Evolutionary conservation across 1,140 invertebrate species (phyloP).

Genomic region (Drosophila kohkoa): DNA sequence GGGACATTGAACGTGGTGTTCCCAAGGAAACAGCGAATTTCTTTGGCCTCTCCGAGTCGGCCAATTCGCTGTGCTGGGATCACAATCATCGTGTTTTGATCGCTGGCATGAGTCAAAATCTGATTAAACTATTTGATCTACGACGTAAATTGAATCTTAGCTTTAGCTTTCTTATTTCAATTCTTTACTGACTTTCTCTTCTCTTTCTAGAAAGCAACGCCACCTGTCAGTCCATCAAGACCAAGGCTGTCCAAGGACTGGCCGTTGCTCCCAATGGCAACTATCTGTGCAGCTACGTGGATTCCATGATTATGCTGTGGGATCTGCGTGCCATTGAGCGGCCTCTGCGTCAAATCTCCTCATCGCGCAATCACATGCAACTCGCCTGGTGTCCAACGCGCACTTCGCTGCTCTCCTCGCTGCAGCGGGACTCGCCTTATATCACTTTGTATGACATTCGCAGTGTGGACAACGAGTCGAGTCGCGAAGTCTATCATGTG

Average conservation of each 20-base stretch:
- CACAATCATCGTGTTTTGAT: constrained; percentile 91
- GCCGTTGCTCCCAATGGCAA: constrained; percentile 91
- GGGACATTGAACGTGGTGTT: constrained; percentile 88
- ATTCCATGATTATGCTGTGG: constrained; percentile 94
- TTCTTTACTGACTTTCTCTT: background rate
- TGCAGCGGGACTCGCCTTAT: constrained; percentile 78
- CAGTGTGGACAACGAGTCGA: constrained; percentile 69
- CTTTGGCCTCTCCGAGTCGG: constrained; percentile 91
- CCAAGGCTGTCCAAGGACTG: constrained; percentile 93
- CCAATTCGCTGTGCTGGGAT: constrained; percentile 95
- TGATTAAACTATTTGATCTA: constrained; percentile 95
- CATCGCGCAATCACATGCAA: constrained; percentile 90
- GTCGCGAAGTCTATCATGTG: constrained; percentile 73
- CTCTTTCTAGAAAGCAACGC: constrained; percentile 88
- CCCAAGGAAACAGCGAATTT: constrained; percentile 74
- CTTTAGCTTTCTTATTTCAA: background rate
- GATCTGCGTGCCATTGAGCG: constrained; percentile 95
- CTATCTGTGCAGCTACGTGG: constrained; percentile 92
- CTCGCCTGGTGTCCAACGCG: constrained; percentile 95
- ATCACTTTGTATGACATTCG: constrained; percentile 81
- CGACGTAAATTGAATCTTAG: constrained; percentile 88
- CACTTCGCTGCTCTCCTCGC: constrained; percentile 70
- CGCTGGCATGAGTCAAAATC: constrained; percentile 95
- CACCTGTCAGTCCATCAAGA: constrained; percentile 89
- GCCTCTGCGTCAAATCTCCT: constrained; percentile 90